Base-by-base conservation (phyloP, 2,888 invertebrate genomes). In the Lysandra bellargus region DNA sequence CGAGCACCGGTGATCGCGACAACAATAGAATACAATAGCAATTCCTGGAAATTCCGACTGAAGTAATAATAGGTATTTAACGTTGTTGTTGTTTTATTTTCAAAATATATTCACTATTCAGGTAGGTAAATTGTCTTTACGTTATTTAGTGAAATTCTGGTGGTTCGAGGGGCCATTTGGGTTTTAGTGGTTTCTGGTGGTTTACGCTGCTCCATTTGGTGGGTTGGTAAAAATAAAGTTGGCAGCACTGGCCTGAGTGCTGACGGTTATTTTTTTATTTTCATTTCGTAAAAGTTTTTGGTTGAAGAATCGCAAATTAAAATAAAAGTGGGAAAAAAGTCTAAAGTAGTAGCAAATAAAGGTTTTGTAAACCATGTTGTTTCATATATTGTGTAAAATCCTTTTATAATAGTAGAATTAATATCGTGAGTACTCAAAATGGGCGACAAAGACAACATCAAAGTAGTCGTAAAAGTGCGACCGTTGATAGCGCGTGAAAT, bases 391-490 rank as follows among this genome's bases (percentile, higher is more conserved):
- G 23, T 44, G 44, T 44, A 44, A 14, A 23, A 74, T 40, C n/a
- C 44, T 74, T 74, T 33, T 76, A 17, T 6, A 53, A 75, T 49
- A 44, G 23, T 49, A 9, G 49, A 9, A 23, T 23, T 23, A 23
- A 40, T 60, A 73, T 49, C 40, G 5, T 44, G 17, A 12, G 7
- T 30, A 61, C 17, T 60, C 57, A 90, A 90, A 85, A 96, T 96
- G 96, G 95, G 95, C 86, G 95, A 96, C 86, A 96, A 96, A 86
- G 95, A 96, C 86, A 96, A 96, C 86, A 96, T 97, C 78, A 96
- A 97, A 95, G 97, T 97, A 79, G 97, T 96, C 80, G 96, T 97
- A 81, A 96, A 97, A 93, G 95, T 97, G 82, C 95, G 97, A 75
- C 97, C 97, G 37, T 87, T 97, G 12, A 96, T 96, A 84, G 89